Evolutionary conservation across 23 tunicate species (phyloP).

Genomic region (Clavelina lepadiformis): DNA sequence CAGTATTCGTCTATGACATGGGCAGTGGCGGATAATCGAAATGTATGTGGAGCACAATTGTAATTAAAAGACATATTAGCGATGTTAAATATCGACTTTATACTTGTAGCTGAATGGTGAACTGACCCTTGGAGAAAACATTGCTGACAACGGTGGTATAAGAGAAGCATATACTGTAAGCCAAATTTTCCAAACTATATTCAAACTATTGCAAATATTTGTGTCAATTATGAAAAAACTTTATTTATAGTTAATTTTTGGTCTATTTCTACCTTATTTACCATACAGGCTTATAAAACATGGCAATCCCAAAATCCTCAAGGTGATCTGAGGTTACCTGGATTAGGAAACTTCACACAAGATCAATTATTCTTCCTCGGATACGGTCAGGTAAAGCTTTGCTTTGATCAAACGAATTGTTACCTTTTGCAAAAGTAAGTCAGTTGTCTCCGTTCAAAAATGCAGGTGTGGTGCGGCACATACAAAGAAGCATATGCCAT

Average conservation of each 20-base stretch:
- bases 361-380: conserved; percentile 80
- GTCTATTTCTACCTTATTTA: not conserved
- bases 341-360: conserved; percentile 52
- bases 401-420: not conserved
- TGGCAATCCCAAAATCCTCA: conserved; percentile 62
- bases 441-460: not conserved
- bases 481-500: conserved; percentile 65
- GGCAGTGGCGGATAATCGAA: conserved; percentile 46
- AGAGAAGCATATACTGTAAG: conserved; percentile 77
- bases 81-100: too few species aligned
- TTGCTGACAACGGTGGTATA: conserved; percentile 94
- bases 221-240: not conserved
- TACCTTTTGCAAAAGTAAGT: conserved; percentile 5
- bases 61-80: too few species aligned
- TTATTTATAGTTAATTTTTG: not conserved
- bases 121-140: conserved; percentile 92
- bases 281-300: conserved; percentile 57
- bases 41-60: conserved; percentile 25
- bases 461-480: conserved; percentile 90
- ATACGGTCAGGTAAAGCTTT: conserved; percentile 53
- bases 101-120: conserved; percentile 59
- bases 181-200: too few species aligned
- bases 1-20: conserved; percentile 65
- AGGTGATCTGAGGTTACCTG: conserved; percentile 67
- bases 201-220: too few species aligned